A percentile compares a stretch with the other conserved stretches of the same genome.
Evolutionary conservation across 2,888 invertebrate genomes (phyloP).

Genomic region (Limnephilus rhombicus): DNA sequence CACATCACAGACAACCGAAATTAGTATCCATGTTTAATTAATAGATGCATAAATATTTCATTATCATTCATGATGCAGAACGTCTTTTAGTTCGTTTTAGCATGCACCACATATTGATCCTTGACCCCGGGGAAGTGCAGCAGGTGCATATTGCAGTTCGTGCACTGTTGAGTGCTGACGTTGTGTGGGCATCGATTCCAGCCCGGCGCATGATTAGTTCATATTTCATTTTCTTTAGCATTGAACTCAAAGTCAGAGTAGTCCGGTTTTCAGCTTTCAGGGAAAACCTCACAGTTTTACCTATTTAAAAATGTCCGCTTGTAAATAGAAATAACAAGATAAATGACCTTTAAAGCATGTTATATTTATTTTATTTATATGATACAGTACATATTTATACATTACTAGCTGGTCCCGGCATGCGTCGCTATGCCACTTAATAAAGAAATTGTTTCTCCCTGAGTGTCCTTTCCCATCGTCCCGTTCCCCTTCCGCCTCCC

Average conservation of each 20-base stretch:
- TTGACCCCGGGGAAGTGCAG: slow-evolving; percentile 30
- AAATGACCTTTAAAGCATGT: no score
- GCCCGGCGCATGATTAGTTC: background rate
- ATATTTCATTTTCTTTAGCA: background rate
- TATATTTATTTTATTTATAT: no score
- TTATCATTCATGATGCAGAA: slow-evolving; percentile 7
- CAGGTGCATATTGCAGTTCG: background rate
- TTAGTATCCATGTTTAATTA: background rate
- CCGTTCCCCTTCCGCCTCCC: no score
- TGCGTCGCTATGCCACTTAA: no score
- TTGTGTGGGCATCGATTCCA: background rate
- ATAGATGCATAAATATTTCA: background rate
- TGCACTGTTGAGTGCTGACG: background rate
- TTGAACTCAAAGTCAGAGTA: background rate
- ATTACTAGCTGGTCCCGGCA: no score
- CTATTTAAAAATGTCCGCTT: no score
- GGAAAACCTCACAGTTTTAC: background rate
- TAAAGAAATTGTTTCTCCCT: no score
- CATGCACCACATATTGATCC: slow-evolving; percentile 23
- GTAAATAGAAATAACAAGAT: no score
- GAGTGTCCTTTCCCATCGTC: no score
- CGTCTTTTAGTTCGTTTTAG: background rate
- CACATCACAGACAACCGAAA: no score
- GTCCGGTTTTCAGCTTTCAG: background rate
- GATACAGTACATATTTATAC: no score